A percentile compares a stretch with the other conserved stretches of the same genome.
phyloP scores from a whole-genome alignment of 2,797 vertebrate species.

The Glyptemys insculpta region DNA sequence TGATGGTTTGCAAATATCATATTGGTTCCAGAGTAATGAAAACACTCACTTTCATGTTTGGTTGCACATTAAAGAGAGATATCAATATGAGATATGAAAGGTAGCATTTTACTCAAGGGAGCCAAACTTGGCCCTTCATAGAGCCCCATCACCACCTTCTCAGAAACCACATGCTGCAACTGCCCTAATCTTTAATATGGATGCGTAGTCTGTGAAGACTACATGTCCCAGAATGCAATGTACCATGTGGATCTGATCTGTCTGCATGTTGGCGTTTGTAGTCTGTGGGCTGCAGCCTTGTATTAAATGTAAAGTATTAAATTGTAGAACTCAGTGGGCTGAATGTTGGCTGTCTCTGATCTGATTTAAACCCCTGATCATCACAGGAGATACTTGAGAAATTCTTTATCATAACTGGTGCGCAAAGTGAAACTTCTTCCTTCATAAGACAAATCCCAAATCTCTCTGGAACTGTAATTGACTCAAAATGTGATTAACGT shows the following conservation, averaged over 20 bases:
- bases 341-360: neutral
- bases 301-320: neutral
- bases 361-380: conserved; percentile 44
- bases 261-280: conserved; percentile 11
- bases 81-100: neutral
- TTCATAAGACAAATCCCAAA: conserved; percentile 69
- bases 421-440: conserved; percentile 65
- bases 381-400: conserved; percentile 55
- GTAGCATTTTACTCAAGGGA: neutral
- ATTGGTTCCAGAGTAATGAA: neutral
- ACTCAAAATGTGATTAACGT: conserved; percentile 79
- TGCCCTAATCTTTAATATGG: conserved; percentile 26
- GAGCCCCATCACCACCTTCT: neutral
- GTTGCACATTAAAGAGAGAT: neutral
- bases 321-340: neutral
- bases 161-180: neutral
- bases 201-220: neutral
- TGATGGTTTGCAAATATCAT: neutral
- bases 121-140: neutral
- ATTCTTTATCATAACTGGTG: conserved; percentile 66
- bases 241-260: conserved; percentile 29
- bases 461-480: conserved; percentile 74
- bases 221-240: neutral
- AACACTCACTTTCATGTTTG: neutral
- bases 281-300: neutral